Base-by-base conservation (phyloP, 53 echinoderm and acorn worm species). In the Arbacia lixula region DNA sequence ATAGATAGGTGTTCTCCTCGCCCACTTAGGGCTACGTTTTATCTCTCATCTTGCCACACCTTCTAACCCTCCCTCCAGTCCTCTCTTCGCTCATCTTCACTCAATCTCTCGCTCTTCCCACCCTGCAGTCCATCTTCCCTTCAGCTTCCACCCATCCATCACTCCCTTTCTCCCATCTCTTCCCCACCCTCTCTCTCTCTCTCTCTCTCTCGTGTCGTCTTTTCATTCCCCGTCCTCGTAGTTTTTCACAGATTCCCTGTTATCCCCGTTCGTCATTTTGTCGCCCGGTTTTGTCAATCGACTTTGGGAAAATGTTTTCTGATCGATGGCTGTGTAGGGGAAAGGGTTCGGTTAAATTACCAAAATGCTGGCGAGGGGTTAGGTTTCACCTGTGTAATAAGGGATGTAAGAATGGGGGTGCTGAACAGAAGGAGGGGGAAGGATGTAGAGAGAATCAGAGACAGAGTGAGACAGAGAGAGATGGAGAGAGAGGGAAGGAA, bases 271-370 rank as follows among this genome's bases (percentile, higher is more conserved):
- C 49, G 74, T 74, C 74, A 74, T 74, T 74, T 74, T 74, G 74
- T 74, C 74, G 53, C 74, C 74, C 31, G 31, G 49, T 53, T 74
- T 74, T 74, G 51, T 74, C 74, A 53, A 74, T 74, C 74, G 51
- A 74, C 51, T 53, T 74, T 52, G 74, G 74, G 43, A 53, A 53
- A 74, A 50, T 50, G 74, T 50, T 74, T 74, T 53, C 74, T 74
- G 74, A 74, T 74, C 51, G 74, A 74, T 74, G 74, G 22, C 33
- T 33, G 31, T 52, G 74, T 53, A 33, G 51, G 74, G 54, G 74
- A 53, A 34, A 53, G 22, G 53, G 12, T 74, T 51, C 22, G 74
- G n/a, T 74, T 21, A 74, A 74, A 74, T 74, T 74, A 53, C 74
- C 74, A 50, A 74, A 74, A 51, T 74, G 52, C 53, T 74, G 69